Evolutionary conservation across 1,140 invertebrate species (phyloP), one percentile per base, ranked within the genome.

Genomic region (Sarcophaga bullata): DNA sequence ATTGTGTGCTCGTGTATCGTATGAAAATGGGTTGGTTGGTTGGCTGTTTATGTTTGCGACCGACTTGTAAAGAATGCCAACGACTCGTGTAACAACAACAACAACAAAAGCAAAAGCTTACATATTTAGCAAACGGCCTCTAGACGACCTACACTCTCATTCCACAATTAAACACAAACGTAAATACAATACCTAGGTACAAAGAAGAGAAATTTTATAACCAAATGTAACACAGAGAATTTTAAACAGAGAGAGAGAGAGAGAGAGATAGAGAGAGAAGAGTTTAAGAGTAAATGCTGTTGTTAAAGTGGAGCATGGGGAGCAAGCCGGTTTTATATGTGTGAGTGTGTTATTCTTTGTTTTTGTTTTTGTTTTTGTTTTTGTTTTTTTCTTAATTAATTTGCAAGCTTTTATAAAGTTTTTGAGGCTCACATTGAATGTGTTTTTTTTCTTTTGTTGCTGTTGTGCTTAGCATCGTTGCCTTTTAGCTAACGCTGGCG

Each of bases 131-230:
- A 83, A 88, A 89, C 87, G 87, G 87, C 87, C 87, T 89, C 87
- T 89, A 89, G 88, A 89, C 87, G 87, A 89, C 87, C 87, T 89
- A 89, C 87, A 86, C 87, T 85, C 84, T 25, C 76, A 68, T 73
- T 78, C 49, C 13, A 52, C 76, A 9, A 37, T 50, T 19, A 8
- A 68, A 68, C 17, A 19, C 62, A 37, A 37, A 37, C 25, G 25
- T 37, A 37, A 37, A 37, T 37, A 37, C 25, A 37, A 37, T 37
- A 4, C 25, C 25, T 37, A 37, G 4, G 4, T 37, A 37, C 1
- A 37, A 37, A 37, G 25, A 37, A 37, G 25, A 37, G 25, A 37
- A 37, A 37, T 37, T 37, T 37, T 37, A 2, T 37, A 37, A 37
- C 25, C 1, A 37, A 37, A 37, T 37, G 1, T 37, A 37, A 37